Conservation (phyloP, 2,797 vertebrate genomes). For the Sciurus vulgaris region DNA sequence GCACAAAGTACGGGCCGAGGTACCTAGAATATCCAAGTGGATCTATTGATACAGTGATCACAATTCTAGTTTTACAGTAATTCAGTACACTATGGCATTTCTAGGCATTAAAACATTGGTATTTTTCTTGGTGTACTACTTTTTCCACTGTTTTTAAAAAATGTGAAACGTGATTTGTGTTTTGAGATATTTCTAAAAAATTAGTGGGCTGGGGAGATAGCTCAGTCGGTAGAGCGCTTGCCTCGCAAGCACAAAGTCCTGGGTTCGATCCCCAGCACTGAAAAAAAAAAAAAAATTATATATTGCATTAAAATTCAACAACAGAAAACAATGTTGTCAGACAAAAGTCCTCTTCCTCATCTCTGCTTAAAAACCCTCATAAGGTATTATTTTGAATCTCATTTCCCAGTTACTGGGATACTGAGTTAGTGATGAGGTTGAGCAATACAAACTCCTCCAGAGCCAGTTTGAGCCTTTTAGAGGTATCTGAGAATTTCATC, state of each 20-base stretch:
- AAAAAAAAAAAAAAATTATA: no score
- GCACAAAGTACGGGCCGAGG: background rate
- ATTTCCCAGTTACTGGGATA: background rate
- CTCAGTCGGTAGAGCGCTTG: no score
- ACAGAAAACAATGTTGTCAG: background rate
- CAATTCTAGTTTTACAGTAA: constrained; percentile 40
- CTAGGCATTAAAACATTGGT: background rate
- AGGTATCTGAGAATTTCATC: background rate
- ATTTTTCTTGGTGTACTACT: background rate
- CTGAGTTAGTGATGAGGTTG: background rate
- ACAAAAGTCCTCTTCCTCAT: background rate
- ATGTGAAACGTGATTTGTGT: background rate
- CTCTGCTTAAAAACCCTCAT: background rate
- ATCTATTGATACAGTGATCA: background rate
- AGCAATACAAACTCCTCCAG: background rate
- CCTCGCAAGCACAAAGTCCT: no score
- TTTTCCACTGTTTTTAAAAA: constrained; percentile 9
- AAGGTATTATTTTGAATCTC: constrained; percentile 6
- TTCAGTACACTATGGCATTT: constrained; percentile 26
- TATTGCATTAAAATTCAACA: constrained; percentile 3
- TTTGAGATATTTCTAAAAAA: constrained; percentile 36
- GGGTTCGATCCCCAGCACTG: no score
- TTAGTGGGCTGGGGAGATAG: background rate
- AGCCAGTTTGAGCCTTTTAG: background rate
- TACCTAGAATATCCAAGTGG: background rate